Percentiles rank a stretch among this genome's conserved stretches.
phyloP scores from a whole-genome alignment of 2,797 vertebrate species.

The Lindbergichthys nudifrons region DNA sequence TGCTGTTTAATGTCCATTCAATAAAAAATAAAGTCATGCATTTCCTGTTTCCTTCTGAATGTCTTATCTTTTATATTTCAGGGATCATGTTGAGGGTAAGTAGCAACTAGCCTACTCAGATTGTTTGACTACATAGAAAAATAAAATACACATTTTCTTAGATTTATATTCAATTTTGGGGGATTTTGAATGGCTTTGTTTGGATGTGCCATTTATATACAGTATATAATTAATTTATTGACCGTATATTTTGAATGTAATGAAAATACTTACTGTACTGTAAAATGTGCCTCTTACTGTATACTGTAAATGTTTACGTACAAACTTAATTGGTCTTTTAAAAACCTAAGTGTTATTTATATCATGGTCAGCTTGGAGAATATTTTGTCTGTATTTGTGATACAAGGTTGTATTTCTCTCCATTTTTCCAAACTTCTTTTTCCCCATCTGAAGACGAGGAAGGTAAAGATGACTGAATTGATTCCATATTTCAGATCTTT shows the following conservation, averaged over 20 bases:
- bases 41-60: conserved; percentile 1
- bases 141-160: not conserved
- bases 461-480: conserved; percentile 87
- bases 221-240: not conserved
- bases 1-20: not conserved
- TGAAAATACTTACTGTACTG: not conserved
- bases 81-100: conserved; percentile 92
- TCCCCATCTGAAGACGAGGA: conserved; percentile 89
- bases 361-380: not conserved
- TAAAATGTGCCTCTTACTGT: not conserved
- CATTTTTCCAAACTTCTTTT: conserved; percentile 49
- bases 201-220: not conserved
- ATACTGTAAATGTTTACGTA: not conserved
- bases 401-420: conserved; percentile 48
- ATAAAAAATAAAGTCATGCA: not conserved
- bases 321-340: not conserved
- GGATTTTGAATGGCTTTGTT: not conserved
- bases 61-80: conserved; percentile 68
- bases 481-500: conserved; percentile 33
- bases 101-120: conserved; percentile 35
- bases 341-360: not conserved
- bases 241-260: not conserved
- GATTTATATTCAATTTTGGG: no score
- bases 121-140: not conserved
- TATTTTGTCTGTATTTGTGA: conserved; percentile 5